A percentile compares a stretch with the other conserved stretches of the same genome.
Conservation (phyloP, 37 sponge, comb jelly and placozoan species). For the Hormiphora californensis region DNA sequence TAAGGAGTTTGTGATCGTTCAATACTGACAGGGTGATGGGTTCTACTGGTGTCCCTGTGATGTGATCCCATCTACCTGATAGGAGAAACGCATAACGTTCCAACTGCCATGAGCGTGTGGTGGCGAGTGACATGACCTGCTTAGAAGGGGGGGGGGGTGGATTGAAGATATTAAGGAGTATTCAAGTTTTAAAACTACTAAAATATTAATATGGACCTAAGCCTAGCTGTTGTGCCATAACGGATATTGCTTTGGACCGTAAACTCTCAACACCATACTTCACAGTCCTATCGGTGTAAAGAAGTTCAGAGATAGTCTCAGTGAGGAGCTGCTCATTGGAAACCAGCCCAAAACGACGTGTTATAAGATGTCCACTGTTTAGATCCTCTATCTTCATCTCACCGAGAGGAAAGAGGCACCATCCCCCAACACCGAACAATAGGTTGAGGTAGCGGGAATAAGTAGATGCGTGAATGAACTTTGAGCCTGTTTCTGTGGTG, state of each 20-base stretch:
- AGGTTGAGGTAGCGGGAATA: not conserved
- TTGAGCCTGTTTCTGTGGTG: too few species aligned
- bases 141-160: too few species aligned
- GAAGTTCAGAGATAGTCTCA: not conserved
- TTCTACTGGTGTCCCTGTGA: not conserved
- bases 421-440: slow-evolving; percentile 15
- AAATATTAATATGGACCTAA: not conserved
- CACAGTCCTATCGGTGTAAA: not conserved
- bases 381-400: not conserved
- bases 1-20: slow-evolving; percentile 26
- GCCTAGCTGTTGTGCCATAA: slow-evolving; percentile 36
- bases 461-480: not conserved
- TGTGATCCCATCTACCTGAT: slow-evolving; percentile 14
- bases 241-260: slow-evolving; percentile 8
- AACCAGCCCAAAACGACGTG: slow-evolving; percentile 23
- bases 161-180: too few species aligned
- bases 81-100: slow-evolving; percentile 21
- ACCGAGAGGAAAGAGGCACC: slow-evolving; percentile 31
- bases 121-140: too few species aligned
- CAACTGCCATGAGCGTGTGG: slow-evolving; percentile 34
- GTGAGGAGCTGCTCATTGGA: not conserved
- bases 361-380: not conserved
- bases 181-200: not conserved
- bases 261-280: slow-evolving; percentile 47
- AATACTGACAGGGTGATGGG: slow-evolving; percentile 2